A percentile compares a stretch with the other conserved stretches of the same genome.
phyloP scores from a whole-genome alignment of 2,797 vertebrate species.

The Xiphorhynchus erythropygius region DNA sequence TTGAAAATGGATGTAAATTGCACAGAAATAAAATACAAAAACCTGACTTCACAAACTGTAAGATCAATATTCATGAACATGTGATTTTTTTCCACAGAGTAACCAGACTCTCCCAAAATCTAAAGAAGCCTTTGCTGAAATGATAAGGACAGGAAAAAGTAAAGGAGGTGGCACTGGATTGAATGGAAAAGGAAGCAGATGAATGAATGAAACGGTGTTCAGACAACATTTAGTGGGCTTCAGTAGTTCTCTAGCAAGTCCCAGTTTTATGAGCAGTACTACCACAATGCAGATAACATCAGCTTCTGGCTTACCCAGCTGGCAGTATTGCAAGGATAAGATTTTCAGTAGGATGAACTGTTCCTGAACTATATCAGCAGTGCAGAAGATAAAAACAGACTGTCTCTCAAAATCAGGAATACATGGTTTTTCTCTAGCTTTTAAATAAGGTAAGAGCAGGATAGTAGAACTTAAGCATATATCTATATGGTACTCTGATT shows the following conservation, averaged over 20 bases:
- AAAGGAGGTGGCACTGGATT: not conserved
- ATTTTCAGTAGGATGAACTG: conserved; percentile 39
- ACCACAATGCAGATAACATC: not conserved
- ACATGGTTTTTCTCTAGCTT: not conserved
- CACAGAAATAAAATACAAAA: not conserved
- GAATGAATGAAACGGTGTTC: not conserved
- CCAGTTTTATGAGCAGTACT: not conserved
- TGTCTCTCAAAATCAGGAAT: not conserved
- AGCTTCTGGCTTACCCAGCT: not conserved
- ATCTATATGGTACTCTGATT: not conserved
- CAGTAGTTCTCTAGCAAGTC: not conserved
- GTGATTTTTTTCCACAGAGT: not conserved
- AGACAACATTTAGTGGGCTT: not conserved
- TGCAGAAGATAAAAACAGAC: not conserved
- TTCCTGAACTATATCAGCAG: not conserved
- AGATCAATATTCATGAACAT: not conserved
- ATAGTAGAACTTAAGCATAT: not conserved
- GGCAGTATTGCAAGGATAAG: conserved; percentile 7
- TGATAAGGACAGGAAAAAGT: not conserved
- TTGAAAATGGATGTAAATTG: not conserved
- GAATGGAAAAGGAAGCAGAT: not conserved
- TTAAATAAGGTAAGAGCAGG: not conserved
- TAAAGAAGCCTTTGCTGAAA: not conserved
- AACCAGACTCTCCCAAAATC: not conserved
- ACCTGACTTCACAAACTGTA: not conserved